Evolutionary conservation across 2,797 vertebrate genomes (phyloP).

Genomic region (Notolepis coatsorum): DNA sequence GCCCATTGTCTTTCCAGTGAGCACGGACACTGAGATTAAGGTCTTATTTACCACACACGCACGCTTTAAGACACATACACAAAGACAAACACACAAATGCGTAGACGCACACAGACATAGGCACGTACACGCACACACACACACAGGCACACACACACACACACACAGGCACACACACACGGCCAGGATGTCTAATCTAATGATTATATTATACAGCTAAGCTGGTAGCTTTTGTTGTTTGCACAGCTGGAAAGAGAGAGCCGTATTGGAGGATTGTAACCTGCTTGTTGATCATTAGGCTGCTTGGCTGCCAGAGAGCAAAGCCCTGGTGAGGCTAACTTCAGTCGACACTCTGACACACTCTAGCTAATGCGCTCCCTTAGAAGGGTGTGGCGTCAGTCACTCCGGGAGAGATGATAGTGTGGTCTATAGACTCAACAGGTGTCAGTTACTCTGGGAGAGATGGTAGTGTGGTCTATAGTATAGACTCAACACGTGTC

Average conservation of each 20-base stretch:
- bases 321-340: background rate
- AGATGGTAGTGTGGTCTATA: no score
- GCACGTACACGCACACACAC: conserved; percentile 8
- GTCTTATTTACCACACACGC: background rate
- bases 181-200: background rate
- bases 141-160: conserved; percentile 11
- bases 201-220: conserved; percentile 13
- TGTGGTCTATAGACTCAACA: background rate
- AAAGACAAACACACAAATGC: background rate
- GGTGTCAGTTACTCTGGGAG: no score
- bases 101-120: no score
- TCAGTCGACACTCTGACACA: no score
- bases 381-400: no score
- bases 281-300: background rate
- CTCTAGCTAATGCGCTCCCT: no score
- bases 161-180: background rate
- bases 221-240: conserved; percentile 33
- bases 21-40: conserved; percentile 30
- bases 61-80: background rate
- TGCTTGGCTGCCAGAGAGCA: conserved; percentile 10
- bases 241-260: conserved; percentile 54
- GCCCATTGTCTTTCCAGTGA: conserved; percentile 7
- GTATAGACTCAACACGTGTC: no score
- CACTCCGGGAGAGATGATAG: background rate
- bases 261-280: conserved; percentile 14